These are phyloP conservation scores for Cephus sareptanus DNA, from an alignment of 2,888 invertebrate species.

Conservation along the genomic window DNA sequence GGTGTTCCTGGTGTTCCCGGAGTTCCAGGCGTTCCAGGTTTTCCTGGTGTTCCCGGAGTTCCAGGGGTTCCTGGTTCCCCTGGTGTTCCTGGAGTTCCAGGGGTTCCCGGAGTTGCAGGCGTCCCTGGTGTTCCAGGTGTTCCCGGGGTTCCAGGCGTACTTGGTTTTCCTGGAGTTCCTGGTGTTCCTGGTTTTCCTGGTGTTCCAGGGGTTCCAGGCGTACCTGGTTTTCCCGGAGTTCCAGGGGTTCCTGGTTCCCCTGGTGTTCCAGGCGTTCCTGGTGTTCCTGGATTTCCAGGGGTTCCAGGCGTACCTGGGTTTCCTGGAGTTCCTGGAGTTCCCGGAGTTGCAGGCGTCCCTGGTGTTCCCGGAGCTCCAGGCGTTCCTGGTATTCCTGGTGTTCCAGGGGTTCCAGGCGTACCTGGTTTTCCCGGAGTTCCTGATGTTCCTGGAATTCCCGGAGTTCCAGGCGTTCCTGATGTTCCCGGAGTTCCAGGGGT, in stretches of 20 bases:
- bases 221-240: slow-evolving; percentile 23
- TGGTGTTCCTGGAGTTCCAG: slow-evolving; percentile 19
- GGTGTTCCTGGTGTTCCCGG: slow-evolving; percentile 19
- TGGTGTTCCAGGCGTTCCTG: slow-evolving; percentile 28
- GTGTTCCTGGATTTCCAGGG: slow-evolving; percentile 26
- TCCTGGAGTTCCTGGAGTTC: slow-evolving; percentile 27
- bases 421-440: slow-evolving; percentile 37
- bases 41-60: slow-evolving; percentile 24
- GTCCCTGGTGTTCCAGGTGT: slow-evolving; percentile 26
- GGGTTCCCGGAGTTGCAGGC: slow-evolving; percentile 29
- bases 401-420: slow-evolving; percentile 18
- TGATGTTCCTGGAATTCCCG: slow-evolving; percentile 29
- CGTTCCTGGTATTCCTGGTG: slow-evolving; percentile 26
- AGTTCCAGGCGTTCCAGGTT: slow-evolving; percentile 20
- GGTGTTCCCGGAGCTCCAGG: slow-evolving; percentile 30
- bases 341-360: slow-evolving; percentile 28
- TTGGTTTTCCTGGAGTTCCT: slow-evolving; percentile 18
- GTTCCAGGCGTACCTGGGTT: slow-evolving; percentile 29
- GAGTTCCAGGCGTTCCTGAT: slow-evolving; percentile 30
- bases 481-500: slow-evolving; percentile 27
- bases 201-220: slow-evolving; percentile 19
- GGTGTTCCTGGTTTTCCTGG: slow-evolving; percentile 32
- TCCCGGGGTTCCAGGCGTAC: slow-evolving; percentile 16
- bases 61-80: slow-evolving; percentile 31
- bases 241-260: slow-evolving; percentile 19